phyloP scores from a whole-genome alignment of 2,888 invertebrate genomes.

The Lasiommata megera region DNA sequence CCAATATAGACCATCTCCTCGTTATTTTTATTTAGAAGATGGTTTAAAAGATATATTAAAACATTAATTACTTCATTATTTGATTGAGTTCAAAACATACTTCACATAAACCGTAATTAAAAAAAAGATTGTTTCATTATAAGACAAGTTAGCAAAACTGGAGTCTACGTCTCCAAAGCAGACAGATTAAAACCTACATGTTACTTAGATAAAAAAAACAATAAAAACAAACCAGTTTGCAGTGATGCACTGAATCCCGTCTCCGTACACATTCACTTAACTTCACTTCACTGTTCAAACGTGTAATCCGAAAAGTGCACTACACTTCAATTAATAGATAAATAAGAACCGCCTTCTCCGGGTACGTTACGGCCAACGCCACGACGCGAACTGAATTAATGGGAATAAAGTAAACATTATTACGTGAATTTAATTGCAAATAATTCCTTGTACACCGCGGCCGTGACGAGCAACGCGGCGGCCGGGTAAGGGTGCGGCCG shows the following conservation, averaged over 20 bases:
- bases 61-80: no score
- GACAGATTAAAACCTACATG: no score
- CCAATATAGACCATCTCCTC: no score
- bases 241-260: background rate
- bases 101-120: no score
- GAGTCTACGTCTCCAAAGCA: no score
- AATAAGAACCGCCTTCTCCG: slow-evolving; percentile 12
- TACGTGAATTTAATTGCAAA: slow-evolving; percentile 67
- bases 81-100: no score
- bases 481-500: slow-evolving; percentile 20
- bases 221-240: slow-evolving; percentile 1
- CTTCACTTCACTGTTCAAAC: background rate
- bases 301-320: background rate
- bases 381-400: slow-evolving; percentile 54
- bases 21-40: no score
- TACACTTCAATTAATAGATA: background rate
- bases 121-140: no score
- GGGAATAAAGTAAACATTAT: slow-evolving; percentile 57
- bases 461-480: slow-evolving; percentile 44
- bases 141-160: no score
- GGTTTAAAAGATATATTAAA: no score
- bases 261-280: slow-evolving; percentile 15
- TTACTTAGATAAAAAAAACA: background rate
- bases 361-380: slow-evolving; percentile 38
- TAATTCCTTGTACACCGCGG: slow-evolving; percentile 65